These are phyloP conservation scores for Cheilosia urbana DNA, from an alignment of 2,888 invertebrate species.

Conservation along the genomic window DNA sequence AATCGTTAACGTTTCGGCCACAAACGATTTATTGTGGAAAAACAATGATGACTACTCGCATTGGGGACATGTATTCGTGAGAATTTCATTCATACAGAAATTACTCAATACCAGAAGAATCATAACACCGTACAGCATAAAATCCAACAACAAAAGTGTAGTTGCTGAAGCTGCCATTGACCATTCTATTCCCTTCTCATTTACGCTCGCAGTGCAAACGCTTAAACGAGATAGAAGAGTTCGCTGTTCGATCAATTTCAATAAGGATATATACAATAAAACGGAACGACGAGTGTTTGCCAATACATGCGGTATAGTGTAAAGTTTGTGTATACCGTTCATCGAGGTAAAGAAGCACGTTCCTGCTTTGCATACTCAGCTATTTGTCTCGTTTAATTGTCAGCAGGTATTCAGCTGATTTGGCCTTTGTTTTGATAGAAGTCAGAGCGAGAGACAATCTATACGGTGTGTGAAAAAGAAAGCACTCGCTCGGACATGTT, in stretches of 20 bases:
- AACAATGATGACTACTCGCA: slow-evolving; percentile 32
- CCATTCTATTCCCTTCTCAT: neutral
- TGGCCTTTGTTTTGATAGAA: slow-evolving; percentile 9
- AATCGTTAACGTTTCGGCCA: neutral
- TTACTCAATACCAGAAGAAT: slow-evolving; percentile 28
- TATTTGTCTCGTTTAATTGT: slow-evolving; percentile 10
- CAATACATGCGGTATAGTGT: neutral
- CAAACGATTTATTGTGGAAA: neutral
- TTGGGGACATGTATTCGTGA: neutral
- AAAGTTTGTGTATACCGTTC: slow-evolving; percentile 1
- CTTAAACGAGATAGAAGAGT: neutral
- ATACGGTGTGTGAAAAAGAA: neutral
- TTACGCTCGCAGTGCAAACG: neutral
- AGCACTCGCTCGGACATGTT: neutral
- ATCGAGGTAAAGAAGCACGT: slow-evolving; percentile 8
- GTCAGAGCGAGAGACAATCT: neutral
- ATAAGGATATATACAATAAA: neutral
- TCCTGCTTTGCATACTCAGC: slow-evolving; percentile 10
- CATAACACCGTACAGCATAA: slow-evolving; percentile 16
- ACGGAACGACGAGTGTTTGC: neutral
- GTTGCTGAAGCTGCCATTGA: neutral
- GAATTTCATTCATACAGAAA: slow-evolving; percentile 9
- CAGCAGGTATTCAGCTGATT: slow-evolving; percentile 43
- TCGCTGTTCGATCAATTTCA: neutral
- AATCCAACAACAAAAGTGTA: slow-evolving; percentile 14